Evolutionary conservation across 2,797 vertebrate species (phyloP).

Genomic region (Kryptopterus vitreolus): DNA sequence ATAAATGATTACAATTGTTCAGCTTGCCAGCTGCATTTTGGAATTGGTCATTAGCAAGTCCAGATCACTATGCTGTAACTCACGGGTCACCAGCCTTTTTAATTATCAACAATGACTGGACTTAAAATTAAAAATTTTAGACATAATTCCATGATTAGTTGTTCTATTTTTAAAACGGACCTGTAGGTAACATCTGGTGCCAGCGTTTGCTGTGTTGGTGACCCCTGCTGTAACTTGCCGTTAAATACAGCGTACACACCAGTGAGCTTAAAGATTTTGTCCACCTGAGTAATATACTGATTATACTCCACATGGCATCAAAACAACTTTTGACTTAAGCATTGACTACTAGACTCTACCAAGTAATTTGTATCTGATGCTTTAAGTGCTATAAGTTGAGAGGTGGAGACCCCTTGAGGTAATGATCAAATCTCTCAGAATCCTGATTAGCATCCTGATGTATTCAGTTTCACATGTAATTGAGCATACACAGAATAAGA

Average conservation of each 20-base stretch:
- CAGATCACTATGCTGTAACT: too few relatives aligned
- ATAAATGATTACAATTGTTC: neutral
- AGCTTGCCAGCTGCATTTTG: neutral
- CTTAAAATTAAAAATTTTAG: too few relatives aligned
- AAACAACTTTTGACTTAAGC: neutral
- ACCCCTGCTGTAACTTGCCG: too few relatives aligned
- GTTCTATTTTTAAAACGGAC: too few relatives aligned
- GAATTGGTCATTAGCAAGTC: neutral
- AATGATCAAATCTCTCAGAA: neutral
- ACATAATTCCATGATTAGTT: too few relatives aligned
- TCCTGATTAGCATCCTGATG: neutral
- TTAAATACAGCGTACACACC: neutral
- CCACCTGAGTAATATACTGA: neutral
- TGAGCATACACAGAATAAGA: neutral
- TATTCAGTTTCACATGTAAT: too few relatives aligned
- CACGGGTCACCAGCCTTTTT: too few relatives aligned
- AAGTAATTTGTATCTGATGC: neutral
- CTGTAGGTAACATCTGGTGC: too few relatives aligned
- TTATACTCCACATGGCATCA: neutral
- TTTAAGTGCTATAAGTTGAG: neutral
- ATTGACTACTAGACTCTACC: neutral
- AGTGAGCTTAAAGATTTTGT: neutral
- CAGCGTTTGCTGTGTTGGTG: too few relatives aligned
- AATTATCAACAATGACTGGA: too few relatives aligned
- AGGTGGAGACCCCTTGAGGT: neutral